These are phyloP conservation scores for Stomatorhinus walkeri DNA, from an alignment of 2,797 vertebrate genomes.

Conservation along the genomic window DNA sequence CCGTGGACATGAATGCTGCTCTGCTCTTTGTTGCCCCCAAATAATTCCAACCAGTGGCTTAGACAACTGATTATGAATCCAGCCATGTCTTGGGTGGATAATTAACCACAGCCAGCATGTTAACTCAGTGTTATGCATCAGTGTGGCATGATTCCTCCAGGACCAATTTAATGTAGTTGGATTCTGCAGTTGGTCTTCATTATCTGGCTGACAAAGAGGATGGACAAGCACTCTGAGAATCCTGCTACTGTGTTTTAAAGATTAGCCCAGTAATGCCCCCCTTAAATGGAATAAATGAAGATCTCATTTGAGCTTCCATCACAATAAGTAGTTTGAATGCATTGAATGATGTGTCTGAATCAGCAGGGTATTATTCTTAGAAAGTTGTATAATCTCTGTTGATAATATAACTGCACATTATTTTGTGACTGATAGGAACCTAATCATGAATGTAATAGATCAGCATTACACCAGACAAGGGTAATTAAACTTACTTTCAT, in stretches of 20 bases:
- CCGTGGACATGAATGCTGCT: background rate
- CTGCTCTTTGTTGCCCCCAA: background rate
- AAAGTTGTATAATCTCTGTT: constrained; percentile 52
- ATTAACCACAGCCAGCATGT: constrained; percentile 6
- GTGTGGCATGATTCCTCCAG: background rate
- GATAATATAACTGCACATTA: constrained; percentile 52
- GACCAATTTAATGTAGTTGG: background rate
- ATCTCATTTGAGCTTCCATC: constrained; percentile 29
- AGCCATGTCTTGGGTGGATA: background rate
- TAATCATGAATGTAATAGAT: constrained; percentile 63
- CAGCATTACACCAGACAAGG: constrained; percentile 57
- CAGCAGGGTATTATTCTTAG: constrained; percentile 50
- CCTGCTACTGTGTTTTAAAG: constrained; percentile 22
- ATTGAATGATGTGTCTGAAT: constrained; percentile 32
- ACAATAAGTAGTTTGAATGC: constrained; percentile 43
- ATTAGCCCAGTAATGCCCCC: constrained; percentile 18
- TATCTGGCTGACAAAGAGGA: constrained; percentile 9
- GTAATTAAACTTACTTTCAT: constrained; percentile 58
- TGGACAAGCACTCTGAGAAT: background rate
- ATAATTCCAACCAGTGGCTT: constrained; percentile 7
- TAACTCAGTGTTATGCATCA: constrained; percentile 1
- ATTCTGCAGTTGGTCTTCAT: constrained; percentile 12
- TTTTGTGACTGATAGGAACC: constrained; percentile 57
- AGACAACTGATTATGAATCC: background rate
- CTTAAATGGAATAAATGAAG: constrained; percentile 43